Conservation (phyloP, 2,113 vertebrate genomes). For the Lepisosteus oculatus region DNA sequence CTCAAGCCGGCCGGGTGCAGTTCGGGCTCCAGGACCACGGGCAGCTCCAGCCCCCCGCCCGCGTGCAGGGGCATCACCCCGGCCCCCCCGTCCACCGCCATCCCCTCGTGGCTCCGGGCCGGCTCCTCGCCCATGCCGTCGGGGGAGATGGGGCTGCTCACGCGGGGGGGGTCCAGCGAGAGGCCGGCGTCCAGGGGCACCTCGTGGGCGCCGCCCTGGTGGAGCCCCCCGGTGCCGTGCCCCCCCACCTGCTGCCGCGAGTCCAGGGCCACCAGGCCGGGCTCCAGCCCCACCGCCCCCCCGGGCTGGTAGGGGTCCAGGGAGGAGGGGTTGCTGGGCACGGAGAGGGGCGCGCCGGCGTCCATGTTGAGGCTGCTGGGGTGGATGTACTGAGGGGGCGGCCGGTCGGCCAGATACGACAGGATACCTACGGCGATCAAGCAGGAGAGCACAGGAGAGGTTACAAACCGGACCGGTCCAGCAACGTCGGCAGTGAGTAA, state of each 20-base stretch:
- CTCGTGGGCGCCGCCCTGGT: conserved; percentile 80
- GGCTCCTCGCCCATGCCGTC: conserved; percentile 87
- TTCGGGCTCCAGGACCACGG: conserved; percentile 89
- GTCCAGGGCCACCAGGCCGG: conserved; percentile 87
- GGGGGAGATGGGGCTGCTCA: conserved; percentile 89
- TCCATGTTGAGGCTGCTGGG: conserved; percentile 92
- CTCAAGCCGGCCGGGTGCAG: conserved; percentile 84
- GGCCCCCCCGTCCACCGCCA: conserved; percentile 80
- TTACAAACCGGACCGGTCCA: background rate
- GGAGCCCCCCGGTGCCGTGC: conserved; percentile 77
- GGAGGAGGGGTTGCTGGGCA: conserved; percentile 77
- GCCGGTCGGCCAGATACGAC: conserved; percentile 94
- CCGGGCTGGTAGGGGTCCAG: conserved; percentile 86
- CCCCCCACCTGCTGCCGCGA: conserved; percentile 75
- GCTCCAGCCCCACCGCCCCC: conserved; percentile 81
- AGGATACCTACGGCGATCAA: conserved; percentile 75
- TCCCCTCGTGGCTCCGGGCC: conserved; percentile 27
- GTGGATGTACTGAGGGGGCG: conserved; percentile 96
- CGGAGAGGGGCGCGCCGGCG: conserved; percentile 68
- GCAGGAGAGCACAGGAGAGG: background rate
- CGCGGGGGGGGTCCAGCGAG: conserved; percentile 82
- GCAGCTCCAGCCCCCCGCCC: conserved; percentile 81
- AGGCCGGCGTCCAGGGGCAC: conserved; percentile 81
- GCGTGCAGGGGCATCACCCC: conserved; percentile 84
- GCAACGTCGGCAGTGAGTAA: background rate